Base-by-base conservation (phyloP, 2,113 vertebrate genomes). In the Aix galericulata region DNA sequence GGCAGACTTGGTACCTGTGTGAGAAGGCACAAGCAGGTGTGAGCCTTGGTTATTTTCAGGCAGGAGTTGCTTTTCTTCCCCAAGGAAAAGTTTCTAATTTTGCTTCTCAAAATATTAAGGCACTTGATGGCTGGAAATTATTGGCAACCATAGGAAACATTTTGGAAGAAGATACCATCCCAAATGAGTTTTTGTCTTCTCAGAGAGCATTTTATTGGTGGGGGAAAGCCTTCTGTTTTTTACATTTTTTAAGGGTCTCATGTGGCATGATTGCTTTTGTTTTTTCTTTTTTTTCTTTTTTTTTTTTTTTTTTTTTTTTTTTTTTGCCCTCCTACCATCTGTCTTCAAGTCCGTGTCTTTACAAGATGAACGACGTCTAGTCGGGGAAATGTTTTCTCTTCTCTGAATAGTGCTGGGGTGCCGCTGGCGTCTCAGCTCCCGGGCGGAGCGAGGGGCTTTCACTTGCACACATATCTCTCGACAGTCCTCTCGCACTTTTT, bases 391-490 rank as follows among this genome's bases (percentile, higher is more conserved):
- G n/a, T 68, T 82, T 89, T 97, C 94, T 95, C 95, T 94, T 96
- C 68, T 94, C 91, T 91, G 95, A 84, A 87, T 88, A 96, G 97
- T 96, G 97, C 98, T 98, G 98, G 97, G 98, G 95, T 98, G 97
- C 96, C 40, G 26, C 73, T 79, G 95, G 48, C 16, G 9, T 81
- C 66, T 88, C 67, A 73, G 64, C 90, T 82, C 66, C 71, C 3
- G 17, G 68, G 6, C 4, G 16, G 73, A 79, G 71, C 42, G 53
- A 29, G 18, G 34, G 27, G 53, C 6, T 83, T 82, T 99, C 98
- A 99, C 97, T 99, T 99, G 98, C 99, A 99, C 80, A 99, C 99
- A 0, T 99, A 99, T 98, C 98, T 97, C 98, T 99, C 99, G 46
- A 99, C 99, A 6, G 97, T 98, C 95, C 99, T 97, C 96, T 99